These are phyloP conservation scores for Gambusia affinis DNA, from an alignment of 2,113 vertebrate species.

Conservation along the genomic window DNA sequence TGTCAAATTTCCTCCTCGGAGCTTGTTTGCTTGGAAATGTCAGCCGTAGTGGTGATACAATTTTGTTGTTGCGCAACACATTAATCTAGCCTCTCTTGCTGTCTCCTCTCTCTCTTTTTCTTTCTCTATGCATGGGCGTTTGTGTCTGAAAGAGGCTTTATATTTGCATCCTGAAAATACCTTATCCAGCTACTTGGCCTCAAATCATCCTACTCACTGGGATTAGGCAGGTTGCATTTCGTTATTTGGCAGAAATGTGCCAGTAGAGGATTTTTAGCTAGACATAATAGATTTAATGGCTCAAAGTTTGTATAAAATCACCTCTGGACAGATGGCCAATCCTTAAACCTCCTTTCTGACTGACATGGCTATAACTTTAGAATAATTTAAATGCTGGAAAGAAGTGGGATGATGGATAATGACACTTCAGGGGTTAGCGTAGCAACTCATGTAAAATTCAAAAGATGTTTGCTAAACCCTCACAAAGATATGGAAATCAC, in stretches of 20 bases:
- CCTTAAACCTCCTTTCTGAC: conserved; percentile 14
- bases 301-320: conserved; percentile 15
- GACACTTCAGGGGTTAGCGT: conserved; percentile 35
- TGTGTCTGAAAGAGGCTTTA: conserved; percentile 60
- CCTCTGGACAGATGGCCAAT: conserved; percentile 20
- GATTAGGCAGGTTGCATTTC: conserved; percentile 46
- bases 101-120: conserved; percentile 1
- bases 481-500: conserved; percentile 49
- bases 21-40: conserved; percentile 69
- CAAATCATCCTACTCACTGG: conserved; percentile 27
- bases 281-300: conserved; percentile 16
- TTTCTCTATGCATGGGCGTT: conserved; percentile 48
- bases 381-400: conserved; percentile 28
- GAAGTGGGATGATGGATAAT: conserved; percentile 34
- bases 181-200: conserved; percentile 39
- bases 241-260: conserved; percentile 44
- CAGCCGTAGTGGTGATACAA: conserved; percentile 53
- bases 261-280: neutral
- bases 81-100: conserved; percentile 53
- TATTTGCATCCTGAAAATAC: conserved; percentile 60
- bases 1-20: conserved; percentile 61
- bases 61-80: conserved; percentile 60
- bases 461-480: conserved; percentile 29
- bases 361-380: conserved; percentile 20
- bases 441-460: conserved; percentile 44